These are phyloP conservation scores for Geodia barretti DNA, from an alignment of 37 sponge, comb jelly and placozoan genomes.

Conservation along the genomic window DNA sequence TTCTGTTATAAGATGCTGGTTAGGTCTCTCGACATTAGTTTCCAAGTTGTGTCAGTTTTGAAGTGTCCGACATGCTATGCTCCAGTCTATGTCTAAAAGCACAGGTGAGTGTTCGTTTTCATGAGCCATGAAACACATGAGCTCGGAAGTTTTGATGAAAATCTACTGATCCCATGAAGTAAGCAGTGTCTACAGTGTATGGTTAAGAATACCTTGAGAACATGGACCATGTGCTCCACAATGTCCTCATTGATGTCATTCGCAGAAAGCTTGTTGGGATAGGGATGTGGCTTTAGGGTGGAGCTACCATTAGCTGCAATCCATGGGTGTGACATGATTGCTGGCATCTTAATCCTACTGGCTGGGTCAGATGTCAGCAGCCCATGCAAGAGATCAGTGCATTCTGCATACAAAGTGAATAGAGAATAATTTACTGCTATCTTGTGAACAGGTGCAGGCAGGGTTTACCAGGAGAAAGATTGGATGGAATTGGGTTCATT, in stretches of 20 bases:
- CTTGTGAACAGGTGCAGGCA: background rate
- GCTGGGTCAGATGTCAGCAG: slow-evolving; percentile 78
- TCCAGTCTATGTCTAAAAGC: background rate
- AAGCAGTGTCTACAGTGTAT: background rate
- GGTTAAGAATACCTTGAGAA: slow-evolving; percentile 14
- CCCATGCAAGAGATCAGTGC: slow-evolving; percentile 74
- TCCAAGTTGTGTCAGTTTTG: too few relatives aligned
- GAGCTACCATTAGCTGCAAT: slow-evolving; percentile 45
- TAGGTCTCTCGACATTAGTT: too few relatives aligned
- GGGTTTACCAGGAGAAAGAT: slow-evolving; percentile 70
- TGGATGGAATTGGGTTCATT: slow-evolving; percentile 95
- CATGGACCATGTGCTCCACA: slow-evolving; percentile 71
- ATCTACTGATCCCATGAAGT: too few relatives aligned
- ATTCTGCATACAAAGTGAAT: slow-evolving; percentile 35
- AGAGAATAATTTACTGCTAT: background rate
- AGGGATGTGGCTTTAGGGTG: slow-evolving; percentile 63
- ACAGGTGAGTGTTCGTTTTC: too few relatives aligned
- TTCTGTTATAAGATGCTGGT: too few relatives aligned
- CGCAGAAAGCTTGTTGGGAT: slow-evolving; percentile 48
- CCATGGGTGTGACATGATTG: slow-evolving; percentile 86
- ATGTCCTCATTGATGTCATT: slow-evolving; percentile 66
- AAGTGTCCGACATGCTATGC: background rate
- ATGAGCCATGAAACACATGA: too few relatives aligned
- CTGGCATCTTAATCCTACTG: slow-evolving; percentile 76
- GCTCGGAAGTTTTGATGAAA: too few relatives aligned